Evolutionary conservation across 2,113 vertebrate genomes (phyloP), one percentile per base, ranked within the genome.

Genomic region (Callipepla squamata): DNA sequence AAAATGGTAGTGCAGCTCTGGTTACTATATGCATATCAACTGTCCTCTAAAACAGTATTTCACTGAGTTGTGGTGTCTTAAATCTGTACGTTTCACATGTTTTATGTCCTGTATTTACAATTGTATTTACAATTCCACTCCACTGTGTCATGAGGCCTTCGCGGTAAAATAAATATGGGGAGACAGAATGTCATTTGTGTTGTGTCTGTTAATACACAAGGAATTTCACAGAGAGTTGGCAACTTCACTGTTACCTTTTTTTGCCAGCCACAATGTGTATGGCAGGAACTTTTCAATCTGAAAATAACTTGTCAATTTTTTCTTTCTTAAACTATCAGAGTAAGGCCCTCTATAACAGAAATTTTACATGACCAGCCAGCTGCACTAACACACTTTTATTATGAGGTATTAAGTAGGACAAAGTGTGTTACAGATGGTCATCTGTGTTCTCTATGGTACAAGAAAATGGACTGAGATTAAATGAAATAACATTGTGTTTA

Each of bases 1-100:
- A 34, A 92, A 89, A 25, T 18, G 6, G 1, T 20, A 1, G 1
- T 38, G 30, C 17, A 63, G 44, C 25, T 68, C 6, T 4, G 68
- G 10, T 79, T 76, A 4, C 28, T 36, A 0, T 23, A 6, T 11
- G 3, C 6, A 1, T 44, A 23, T 22, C 20, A 26, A 2, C n/a
- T 77, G n/a, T 22, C 38, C 1, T 45, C 25, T 38, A 4, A 4
- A 11, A 4, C 48, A 28, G 25, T 40, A 30, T 11, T 57, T 6
- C 16, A 21, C 42, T 51, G 68, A 14, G 66, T 9, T 87, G 18
- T n/a, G 32, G 7, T 7, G 4, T 75, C 21, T 70, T 68, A 28
- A 59, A 23, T 81, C 32, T 8, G 44, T 68, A 26, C 55, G 20
- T 6, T 38, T 42, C 36, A 68, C 40, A 16, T 69, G 3, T 40